Conservation (phyloP, 1,140 invertebrate genomes). For the Parasteatoda tepidariorum region DNA sequence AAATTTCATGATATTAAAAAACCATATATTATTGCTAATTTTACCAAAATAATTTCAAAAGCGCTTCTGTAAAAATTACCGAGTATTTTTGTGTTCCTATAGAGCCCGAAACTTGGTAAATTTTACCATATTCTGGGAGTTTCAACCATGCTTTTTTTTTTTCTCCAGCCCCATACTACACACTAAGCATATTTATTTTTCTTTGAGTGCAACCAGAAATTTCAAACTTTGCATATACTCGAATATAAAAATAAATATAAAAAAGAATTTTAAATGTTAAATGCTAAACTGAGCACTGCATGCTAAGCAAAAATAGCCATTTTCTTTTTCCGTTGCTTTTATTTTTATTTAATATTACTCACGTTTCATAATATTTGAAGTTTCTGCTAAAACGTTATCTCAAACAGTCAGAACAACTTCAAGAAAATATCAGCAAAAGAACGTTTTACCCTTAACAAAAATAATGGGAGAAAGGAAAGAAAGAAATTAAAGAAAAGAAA, state of each 20-base stretch:
- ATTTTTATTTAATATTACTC: not conserved
- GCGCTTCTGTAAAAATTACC: too few species aligned
- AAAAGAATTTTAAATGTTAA: not conserved
- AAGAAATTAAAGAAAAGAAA: not conserved
- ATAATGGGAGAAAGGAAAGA: not conserved
- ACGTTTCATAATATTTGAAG: not conserved
- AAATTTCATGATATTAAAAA: too few species aligned
- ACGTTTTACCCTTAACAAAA: not conserved
- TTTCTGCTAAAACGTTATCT: not conserved
- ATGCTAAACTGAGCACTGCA: not conserved
- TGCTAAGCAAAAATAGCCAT: not conserved
- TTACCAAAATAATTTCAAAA: too few species aligned
- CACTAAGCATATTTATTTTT: too few species aligned
- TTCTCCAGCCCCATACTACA: too few species aligned
- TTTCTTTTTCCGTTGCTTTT: not conserved
- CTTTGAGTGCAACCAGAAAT: too few species aligned
- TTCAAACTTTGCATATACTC: too few species aligned
- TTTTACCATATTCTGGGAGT: too few species aligned
- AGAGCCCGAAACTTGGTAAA: too few species aligned
- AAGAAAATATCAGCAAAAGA: not conserved
- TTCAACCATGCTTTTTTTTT: too few species aligned
- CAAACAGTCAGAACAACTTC: not conserved
- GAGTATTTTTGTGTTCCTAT: too few species aligned
- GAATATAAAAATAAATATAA: not conserved
- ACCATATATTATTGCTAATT: too few species aligned